These are phyloP conservation scores for Troides oblongomaculatus DNA, from an alignment of 2,888 invertebrate genomes.

Conservation along the genomic window DNA sequence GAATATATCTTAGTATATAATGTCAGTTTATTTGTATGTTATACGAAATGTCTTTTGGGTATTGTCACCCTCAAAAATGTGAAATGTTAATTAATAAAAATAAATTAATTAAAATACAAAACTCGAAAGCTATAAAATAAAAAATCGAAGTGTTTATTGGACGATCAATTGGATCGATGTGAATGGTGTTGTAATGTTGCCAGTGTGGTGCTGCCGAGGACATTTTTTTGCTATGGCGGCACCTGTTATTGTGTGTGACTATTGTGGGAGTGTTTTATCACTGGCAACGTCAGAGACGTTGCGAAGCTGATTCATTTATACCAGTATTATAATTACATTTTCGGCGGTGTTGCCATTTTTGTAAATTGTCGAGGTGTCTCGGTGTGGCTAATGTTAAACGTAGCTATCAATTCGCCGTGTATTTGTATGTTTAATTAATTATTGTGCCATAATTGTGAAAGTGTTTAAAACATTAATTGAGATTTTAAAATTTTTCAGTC, in stretches of 20 bases:
- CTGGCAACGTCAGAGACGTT: conserved; percentile 4
- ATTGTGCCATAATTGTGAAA: conserved; percentile 16
- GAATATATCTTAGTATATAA: neutral
- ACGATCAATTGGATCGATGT: neutral
- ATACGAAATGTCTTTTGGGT: neutral
- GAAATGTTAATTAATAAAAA: neutral
- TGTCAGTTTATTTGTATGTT: neutral
- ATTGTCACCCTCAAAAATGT: neutral
- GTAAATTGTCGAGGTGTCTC: conserved; percentile 4
- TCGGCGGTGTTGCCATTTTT: conserved; percentile 1
- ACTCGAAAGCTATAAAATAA: neutral
- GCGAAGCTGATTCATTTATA: conserved; percentile 12
- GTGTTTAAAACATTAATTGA: neutral
- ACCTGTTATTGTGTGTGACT: neutral
- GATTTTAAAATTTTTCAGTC: conserved; percentile 7
- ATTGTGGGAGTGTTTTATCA: neutral
- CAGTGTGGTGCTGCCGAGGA: conserved; percentile 7
- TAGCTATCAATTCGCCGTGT: conserved; percentile 20
- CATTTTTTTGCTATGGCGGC: conserved; percentile 1
- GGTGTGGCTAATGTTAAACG: conserved; percentile 6
- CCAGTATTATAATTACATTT: conserved; percentile 18
- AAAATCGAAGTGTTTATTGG: neutral
- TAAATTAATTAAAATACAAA: neutral
- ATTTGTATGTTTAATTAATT: conserved; percentile 1
- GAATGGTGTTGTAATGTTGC: neutral